These are phyloP conservation scores for Anarsia innoxiella DNA, from an alignment of 2,888 invertebrate species.

Conservation along the genomic window DNA sequence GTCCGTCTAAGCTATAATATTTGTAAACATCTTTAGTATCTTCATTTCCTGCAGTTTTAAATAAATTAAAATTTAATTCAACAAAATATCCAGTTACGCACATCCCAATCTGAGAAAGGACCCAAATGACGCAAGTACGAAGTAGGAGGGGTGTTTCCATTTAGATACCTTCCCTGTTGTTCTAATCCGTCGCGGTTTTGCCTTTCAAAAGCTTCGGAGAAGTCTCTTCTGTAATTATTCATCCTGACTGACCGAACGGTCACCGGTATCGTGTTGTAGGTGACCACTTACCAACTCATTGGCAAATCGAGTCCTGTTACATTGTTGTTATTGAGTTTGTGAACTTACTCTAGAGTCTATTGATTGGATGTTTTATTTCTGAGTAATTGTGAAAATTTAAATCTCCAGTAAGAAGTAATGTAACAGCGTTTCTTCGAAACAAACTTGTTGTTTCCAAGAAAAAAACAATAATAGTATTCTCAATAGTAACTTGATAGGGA, in stretches of 20 bases:
- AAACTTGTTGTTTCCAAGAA: too few relatives aligned
- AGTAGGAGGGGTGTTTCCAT: too few relatives aligned
- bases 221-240: constrained; percentile 59
- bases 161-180: constrained; percentile 30
- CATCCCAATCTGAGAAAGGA: constrained; percentile 9
- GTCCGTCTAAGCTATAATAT: too few relatives aligned
- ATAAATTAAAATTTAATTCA: not conserved
- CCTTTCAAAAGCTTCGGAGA: constrained; percentile 55
- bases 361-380: too few relatives aligned
- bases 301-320: not conserved
- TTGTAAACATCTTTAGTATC: not conserved
- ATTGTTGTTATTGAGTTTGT: not conserved
- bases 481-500: constrained; percentile 19
- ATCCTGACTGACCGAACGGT: constrained; percentile 45
- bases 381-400: too few relatives aligned
- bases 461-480: too few relatives aligned
- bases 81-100: not conserved
- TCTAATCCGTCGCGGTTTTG: constrained; percentile 44
- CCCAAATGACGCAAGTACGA: too few relatives aligned
- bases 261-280: constrained; percentile 49
- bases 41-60: not conserved
- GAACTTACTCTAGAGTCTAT: too few relatives aligned
- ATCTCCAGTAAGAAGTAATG: too few relatives aligned
- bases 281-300: constrained; percentile 31
- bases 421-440: too few relatives aligned